phyloP scores from a whole-genome alignment of 2,113 vertebrate species.

The Callipepla californica region DNA sequence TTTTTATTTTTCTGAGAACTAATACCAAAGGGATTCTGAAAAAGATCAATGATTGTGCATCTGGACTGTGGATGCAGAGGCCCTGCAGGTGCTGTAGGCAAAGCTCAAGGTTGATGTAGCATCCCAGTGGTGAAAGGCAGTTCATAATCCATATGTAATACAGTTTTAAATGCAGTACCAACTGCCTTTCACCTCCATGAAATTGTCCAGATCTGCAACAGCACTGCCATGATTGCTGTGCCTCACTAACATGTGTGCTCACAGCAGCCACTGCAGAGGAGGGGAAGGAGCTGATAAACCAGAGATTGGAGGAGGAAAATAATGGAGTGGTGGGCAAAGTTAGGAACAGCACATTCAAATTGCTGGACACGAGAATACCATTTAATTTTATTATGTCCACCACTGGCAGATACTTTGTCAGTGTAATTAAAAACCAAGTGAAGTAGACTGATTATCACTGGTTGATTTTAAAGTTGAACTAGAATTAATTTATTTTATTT shows the following conservation, averaged over 20 bases:
- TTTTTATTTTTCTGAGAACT: not conserved
- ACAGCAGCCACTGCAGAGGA: not conserved
- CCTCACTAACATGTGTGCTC: not conserved
- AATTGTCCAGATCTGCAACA: not conserved
- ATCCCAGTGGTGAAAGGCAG: not conserved
- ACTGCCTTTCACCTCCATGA: not conserved
- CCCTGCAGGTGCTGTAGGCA: fast-evolving
- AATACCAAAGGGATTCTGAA: not conserved
- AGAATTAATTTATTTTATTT: not conserved
- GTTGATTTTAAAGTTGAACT: fast-evolving
- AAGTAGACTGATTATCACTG: not conserved
- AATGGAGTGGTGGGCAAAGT: not conserved
- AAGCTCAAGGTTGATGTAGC: fast-evolving
- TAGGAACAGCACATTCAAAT: not conserved
- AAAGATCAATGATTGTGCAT: too few relatives aligned
- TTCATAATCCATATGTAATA: not conserved
- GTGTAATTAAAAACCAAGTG: not conserved
- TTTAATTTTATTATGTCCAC: not conserved
- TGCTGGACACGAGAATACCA: not conserved
- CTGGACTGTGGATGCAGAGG: fast-evolving
- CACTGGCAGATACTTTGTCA: not conserved
- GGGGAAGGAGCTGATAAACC: not conserved
- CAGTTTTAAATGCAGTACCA: too few relatives aligned
- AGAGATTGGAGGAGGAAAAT: not conserved
- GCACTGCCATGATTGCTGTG: not conserved